phyloP scores from a whole-genome alignment of 2,797 vertebrate genomes.

The Notolabrus celidotus region DNA sequence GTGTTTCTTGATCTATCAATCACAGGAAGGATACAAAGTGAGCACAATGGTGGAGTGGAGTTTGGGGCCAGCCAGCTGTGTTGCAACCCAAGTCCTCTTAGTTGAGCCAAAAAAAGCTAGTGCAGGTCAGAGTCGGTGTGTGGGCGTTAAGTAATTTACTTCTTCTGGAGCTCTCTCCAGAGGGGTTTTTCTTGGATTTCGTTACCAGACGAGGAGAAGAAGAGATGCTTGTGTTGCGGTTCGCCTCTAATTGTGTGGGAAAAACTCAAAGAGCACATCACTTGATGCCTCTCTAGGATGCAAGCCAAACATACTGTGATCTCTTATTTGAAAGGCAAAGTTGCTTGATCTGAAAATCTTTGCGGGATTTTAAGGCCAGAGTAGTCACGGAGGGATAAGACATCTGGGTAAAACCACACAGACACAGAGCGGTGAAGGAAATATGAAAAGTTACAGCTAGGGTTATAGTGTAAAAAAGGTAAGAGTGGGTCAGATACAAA shows the following conservation, averaged over 20 bases:
- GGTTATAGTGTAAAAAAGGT: constrained; percentile 28
- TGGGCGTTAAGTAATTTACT: constrained; percentile 69
- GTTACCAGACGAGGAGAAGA: constrained; percentile 60
- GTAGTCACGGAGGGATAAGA: constrained; percentile 32
- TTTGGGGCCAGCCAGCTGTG: constrained; percentile 57
- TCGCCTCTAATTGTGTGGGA: constrained; percentile 68
- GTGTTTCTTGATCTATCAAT: constrained; percentile 42
- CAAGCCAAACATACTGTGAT: constrained; percentile 53
- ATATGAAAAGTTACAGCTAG: constrained; percentile 36
- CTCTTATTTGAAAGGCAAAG: constrained; percentile 55
- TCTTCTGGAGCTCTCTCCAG: constrained; percentile 56
- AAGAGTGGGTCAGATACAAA: constrained; percentile 45
- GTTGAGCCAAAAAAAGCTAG: constrained; percentile 54
- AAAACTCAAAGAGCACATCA: constrained; percentile 53
- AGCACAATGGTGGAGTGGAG: constrained; percentile 36
- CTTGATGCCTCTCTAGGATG: constrained; percentile 55
- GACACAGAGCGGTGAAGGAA: constrained; percentile 10
- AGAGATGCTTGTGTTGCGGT: constrained; percentile 58
- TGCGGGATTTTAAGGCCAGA: constrained; percentile 34
- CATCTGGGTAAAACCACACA: constrained; percentile 19
- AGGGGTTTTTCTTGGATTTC: constrained; percentile 53
- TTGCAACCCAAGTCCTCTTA: constrained; percentile 58
- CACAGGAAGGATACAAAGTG: constrained; percentile 33
- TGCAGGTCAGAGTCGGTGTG: constrained; percentile 63
- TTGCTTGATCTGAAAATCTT: constrained; percentile 46